A percentile compares a stretch with the other conserved stretches of the same genome.
Evolutionary conservation across 1,140 invertebrate species (phyloP).

Genomic region (Coptotermes formosanus): DNA sequence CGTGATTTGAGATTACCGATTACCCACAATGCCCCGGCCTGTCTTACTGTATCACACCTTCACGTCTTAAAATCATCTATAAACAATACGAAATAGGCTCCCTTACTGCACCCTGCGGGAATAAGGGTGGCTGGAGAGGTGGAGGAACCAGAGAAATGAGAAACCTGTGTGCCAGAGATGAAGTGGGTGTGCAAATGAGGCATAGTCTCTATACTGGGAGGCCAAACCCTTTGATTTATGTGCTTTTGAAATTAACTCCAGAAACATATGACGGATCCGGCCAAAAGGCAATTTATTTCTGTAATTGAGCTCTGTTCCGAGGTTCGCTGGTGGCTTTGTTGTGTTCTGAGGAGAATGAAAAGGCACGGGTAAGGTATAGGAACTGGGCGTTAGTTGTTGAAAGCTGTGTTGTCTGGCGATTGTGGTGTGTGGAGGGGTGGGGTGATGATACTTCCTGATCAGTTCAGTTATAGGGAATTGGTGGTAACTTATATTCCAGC

Average conservation of each 20-base stretch:
- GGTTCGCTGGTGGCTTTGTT: neutral
- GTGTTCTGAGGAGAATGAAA: neutral
- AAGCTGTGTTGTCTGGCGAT: constrained; percentile 12
- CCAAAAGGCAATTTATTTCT: constrained; percentile 36
- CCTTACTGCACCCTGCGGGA: neutral
- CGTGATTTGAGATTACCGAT: neutral
- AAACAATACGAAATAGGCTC: neutral
- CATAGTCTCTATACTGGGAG: constrained; percentile 27
- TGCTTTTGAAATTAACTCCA: constrained; percentile 36
- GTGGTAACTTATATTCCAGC: neutral
- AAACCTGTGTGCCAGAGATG: neutral
- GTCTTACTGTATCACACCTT: neutral
- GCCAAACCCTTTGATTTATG: constrained; percentile 35
- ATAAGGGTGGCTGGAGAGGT: neutral
- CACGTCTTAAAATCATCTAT: neutral
- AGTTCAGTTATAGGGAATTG: neutral
- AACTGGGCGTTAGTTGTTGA: constrained; percentile 30
- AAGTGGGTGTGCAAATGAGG: constrained; percentile 33
- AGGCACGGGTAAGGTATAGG: neutral
- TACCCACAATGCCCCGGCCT: neutral
- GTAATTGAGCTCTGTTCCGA: constrained; percentile 32
- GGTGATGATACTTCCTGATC: constrained; percentile 5
- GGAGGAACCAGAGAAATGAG: neutral
- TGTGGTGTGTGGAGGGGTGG: neutral
- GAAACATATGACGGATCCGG: constrained; percentile 34